Evolutionary conservation across 2,888 invertebrate species (phyloP), one percentile per base, ranked within the genome.

Genomic region (Caenorhabditis sp.): DNA sequence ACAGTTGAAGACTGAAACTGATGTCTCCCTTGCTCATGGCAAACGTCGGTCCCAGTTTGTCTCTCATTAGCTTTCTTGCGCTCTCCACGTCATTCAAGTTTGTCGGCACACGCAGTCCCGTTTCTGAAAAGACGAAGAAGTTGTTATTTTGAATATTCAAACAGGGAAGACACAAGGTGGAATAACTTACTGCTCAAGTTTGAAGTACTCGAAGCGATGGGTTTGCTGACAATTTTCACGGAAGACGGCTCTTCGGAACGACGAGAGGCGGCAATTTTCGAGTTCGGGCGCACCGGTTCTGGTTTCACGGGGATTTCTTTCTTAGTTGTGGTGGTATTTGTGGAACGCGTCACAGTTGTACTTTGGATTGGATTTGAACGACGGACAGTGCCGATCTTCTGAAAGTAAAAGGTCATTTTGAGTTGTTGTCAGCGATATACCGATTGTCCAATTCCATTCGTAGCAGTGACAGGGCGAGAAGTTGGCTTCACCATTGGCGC

Each of bases 121-220:
- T 56, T 40, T 80, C 72, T 80, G 68, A n/a, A n/a, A n/a, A n/a
- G n/a, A n/a, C n/a, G 40, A 74, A 71, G 61, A 37, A 28, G 44
- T 60, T 32, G 53, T 32, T 4, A 9, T 65, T 53, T 20, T 74
- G 61, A 55, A 76, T 61, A 61, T 26, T 61, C 40, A 40, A 61
- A 37, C 35, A 20, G 24, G 44, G 24, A 56, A 51, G 37, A 15
- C 51, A 53, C 60, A 40, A 65, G 28, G 62, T 32, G 24, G 60
- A 80, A 80, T 55, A 74, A 80, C 80, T 74, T 56, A 80, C 80
- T 80, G 60, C 68, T 80, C 65, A 76, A 40, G 51, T 70, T 70
- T n/a, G 69, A 68, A 32, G 55, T 69, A 40, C 80, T 80, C 20
- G 70, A 60, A n/a, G 80, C 64, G 18, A 80, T 70, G 22, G 70